Conservation (phyloP, 2,113 vertebrate species). For the Melanerpes aurifrons region DNA sequence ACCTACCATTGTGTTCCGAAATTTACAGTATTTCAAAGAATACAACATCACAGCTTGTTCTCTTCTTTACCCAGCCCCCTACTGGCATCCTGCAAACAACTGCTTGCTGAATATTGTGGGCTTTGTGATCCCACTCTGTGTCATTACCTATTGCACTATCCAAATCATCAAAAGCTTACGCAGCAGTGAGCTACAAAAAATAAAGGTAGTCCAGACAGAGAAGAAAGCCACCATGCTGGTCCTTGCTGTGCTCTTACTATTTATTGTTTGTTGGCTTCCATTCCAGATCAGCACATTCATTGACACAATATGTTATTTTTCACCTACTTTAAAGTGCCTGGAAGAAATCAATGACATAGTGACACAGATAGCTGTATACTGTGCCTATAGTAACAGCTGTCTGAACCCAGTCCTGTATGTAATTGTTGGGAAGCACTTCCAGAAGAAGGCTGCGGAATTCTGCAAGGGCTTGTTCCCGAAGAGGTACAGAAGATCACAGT, state of each 20-base stretch:
- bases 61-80: slow-evolving; percentile 73
- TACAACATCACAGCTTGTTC: slow-evolving; percentile 78
- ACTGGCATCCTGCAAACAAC: slow-evolving; percentile 73
- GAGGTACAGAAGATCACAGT: slow-evolving; percentile 5
- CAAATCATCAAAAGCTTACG: slow-evolving; percentile 82
- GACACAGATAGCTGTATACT: slow-evolving; percentile 82
- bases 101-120: slow-evolving; percentile 80
- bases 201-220: slow-evolving; percentile 78
- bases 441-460: slow-evolving; percentile 88
- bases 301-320: slow-evolving; percentile 72
- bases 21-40: slow-evolving; percentile 11
- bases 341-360: slow-evolving; percentile 65
- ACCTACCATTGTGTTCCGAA: slow-evolving; percentile 81
- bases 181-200: slow-evolving; percentile 70
- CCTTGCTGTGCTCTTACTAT: slow-evolving; percentile 84
- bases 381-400: slow-evolving; percentile 91
- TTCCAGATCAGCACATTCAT: slow-evolving; percentile 83
- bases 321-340: slow-evolving; percentile 64
- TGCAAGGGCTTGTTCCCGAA: slow-evolving; percentile 51
- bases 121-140: slow-evolving; percentile 84
- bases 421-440: slow-evolving; percentile 93
- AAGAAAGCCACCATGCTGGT: slow-evolving; percentile 82
- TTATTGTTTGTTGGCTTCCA: slow-evolving; percentile 88
- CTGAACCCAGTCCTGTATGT: slow-evolving; percentile 94
- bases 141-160: slow-evolving; percentile 85